These are phyloP conservation scores for Aphidius colemani DNA, from an alignment of 2,888 invertebrate species.

Conservation along the genomic window DNA sequence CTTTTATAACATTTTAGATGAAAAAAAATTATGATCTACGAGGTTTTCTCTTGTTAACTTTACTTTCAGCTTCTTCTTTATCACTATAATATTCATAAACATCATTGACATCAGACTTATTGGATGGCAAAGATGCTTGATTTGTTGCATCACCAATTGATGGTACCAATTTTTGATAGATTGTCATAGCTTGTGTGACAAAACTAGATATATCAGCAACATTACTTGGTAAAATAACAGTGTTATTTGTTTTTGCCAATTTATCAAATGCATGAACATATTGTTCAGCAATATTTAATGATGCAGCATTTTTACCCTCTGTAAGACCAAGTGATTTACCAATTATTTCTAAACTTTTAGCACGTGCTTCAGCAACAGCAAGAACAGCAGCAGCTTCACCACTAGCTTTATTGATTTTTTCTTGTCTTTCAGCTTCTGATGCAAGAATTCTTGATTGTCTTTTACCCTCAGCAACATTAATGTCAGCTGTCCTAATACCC, in stretches of 20 bases:
- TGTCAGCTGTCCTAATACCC: conserved; percentile 87
- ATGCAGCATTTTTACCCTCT: conserved; percentile 89
- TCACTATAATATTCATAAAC: conserved; percentile 58
- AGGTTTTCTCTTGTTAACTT: conserved; percentile 34
- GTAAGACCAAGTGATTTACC: conserved; percentile 69
- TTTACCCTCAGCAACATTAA: conserved; percentile 97
- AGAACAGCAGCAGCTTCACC: conserved; percentile 92
- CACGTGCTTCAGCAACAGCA: conserved; percentile 89
- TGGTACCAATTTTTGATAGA: conserved; percentile 57
- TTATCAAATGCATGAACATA: conserved; percentile 94
- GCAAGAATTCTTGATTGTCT: conserved; percentile 88
- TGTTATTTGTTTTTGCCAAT: conserved; percentile 91
- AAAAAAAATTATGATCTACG: conserved; percentile 27
- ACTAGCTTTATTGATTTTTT: conserved; percentile 90
- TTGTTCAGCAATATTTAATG: conserved; percentile 90
- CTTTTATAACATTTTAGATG: no score
- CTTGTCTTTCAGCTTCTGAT: conserved; percentile 93
- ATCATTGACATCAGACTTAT: conserved; percentile 39
- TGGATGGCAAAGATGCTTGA: conserved; percentile 14
- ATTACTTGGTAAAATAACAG: conserved; percentile 90
- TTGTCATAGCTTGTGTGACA: conserved; percentile 72
- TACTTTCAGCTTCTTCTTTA: conserved; percentile 55
- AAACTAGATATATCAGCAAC: conserved; percentile 79
- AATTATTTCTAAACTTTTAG: conserved; percentile 79
- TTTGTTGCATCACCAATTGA: conserved; percentile 11